Evolutionary conservation across 1,140 invertebrate genomes (phyloP).

Genomic region (Drosophila neocordata): DNA sequence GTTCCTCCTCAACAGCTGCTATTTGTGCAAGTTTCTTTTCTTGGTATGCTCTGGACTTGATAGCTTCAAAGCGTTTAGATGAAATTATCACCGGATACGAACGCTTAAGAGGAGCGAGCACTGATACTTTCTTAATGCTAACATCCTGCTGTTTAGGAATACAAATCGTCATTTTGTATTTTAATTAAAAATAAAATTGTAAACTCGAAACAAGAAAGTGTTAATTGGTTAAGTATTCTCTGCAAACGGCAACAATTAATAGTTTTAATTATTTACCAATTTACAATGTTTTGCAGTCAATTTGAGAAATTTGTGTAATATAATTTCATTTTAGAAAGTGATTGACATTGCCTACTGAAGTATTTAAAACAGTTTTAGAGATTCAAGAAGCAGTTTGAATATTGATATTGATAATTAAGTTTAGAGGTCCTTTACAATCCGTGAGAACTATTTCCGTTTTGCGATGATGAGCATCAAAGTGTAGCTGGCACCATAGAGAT

Average conservation of each 20-base stretch:
- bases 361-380: too few species aligned
- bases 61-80: slow-evolving; percentile 40
- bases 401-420: too few species aligned
- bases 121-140: not conserved
- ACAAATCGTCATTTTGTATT: slow-evolving; percentile 16
- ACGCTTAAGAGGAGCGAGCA: not conserved
- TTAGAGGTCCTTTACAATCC: too few species aligned
- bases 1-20: slow-evolving; percentile 60
- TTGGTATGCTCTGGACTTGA: slow-evolving; percentile 37
- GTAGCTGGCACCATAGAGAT: too few species aligned
- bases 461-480: too few species aligned
- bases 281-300: not conserved
- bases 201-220: not conserved
- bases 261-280: not conserved
- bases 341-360: not conserved
- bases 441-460: too few species aligned
- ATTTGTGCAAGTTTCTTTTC: slow-evolving; percentile 17
- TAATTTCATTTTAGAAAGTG: not conserved
- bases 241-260: not conserved
- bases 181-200: not conserved
- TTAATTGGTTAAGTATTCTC: not conserved
- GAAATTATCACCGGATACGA: slow-evolving; percentile 53
- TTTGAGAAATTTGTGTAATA: not conserved
- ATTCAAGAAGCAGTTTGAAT: too few species aligned
- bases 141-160: not conserved